Conservation (phyloP, 2,797 vertebrate genomes). For the Tiaroga cobitis region DNA sequence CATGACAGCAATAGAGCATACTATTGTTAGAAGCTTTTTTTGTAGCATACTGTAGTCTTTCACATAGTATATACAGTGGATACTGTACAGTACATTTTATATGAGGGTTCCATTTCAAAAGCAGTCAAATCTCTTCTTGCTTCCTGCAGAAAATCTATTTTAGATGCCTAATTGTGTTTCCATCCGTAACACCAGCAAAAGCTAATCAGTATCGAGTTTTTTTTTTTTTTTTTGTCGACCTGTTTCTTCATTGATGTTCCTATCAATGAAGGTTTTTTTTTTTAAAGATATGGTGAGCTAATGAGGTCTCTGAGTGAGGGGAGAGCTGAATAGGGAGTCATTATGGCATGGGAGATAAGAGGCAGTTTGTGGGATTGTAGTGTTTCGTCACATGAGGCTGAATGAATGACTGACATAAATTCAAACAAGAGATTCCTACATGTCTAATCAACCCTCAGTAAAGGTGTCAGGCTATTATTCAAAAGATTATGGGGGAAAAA, state of each 20-base stretch:
- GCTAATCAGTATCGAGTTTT: neutral
- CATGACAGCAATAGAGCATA: neutral
- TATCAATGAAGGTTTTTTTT: neutral
- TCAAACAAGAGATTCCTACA: slow-evolving; percentile 45
- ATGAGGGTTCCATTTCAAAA: neutral
- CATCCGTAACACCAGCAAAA: neutral
- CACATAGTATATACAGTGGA: neutral
- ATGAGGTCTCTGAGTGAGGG: slow-evolving; percentile 39
- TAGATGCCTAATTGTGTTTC: neutral
- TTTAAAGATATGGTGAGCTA: slow-evolving; percentile 39
- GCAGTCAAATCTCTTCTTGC: neutral
- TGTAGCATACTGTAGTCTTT: neutral
- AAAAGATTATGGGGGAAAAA: neutral
- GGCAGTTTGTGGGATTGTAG: slow-evolving; percentile 25
- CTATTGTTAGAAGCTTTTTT: too few species aligned
- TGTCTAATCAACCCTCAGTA: slow-evolving; percentile 44
- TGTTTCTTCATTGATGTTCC: slow-evolving; percentile 13
- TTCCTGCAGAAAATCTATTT: neutral
- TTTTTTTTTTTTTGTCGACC: neutral
- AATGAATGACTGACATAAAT: slow-evolving; percentile 42
- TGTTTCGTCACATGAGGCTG: slow-evolving; percentile 36
- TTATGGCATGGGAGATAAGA: slow-evolving; percentile 26
- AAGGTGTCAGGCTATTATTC: slow-evolving; percentile 33
- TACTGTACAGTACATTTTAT: neutral
- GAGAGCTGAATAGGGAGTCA: slow-evolving; percentile 15